Base-by-base conservation (phyloP, 2,113 vertebrate genomes). In the Xenopus borealis region DNA sequence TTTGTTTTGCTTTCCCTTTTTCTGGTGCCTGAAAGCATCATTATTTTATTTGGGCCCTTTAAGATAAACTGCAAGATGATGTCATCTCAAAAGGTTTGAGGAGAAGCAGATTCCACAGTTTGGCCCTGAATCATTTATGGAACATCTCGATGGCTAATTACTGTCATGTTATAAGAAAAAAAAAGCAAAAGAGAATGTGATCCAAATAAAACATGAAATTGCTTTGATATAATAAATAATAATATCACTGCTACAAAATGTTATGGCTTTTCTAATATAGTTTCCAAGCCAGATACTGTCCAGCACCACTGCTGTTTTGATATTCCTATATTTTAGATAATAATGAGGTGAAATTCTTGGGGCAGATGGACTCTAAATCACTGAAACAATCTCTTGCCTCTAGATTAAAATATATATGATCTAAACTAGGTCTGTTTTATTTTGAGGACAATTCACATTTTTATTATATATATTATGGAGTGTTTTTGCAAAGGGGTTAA, bases 141-240 rank as follows among this genome's bases (percentile, higher is more conserved):
- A 95, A 91, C 92, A 94, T 95, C 93, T 94, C 94, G 94, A 97
- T 94, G 93, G 91, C 92, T 94, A 97, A 98, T 98, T 96, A 96
- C 93, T 95, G 94, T 95, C 94, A 92, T 93, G 91, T 93, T 92
- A 86, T 88, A 83, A 91, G 92, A 84, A 27, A 89, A 88, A 90
- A 92, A 93, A 91, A 94, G 89, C 90, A 94, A 95, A 96, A 90
- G 33, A 40, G 33, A 7, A 27, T 40, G 33, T 40, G 92, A 86
- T 92, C 93, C 94, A 94, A 96, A 96, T 96, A 97, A 98, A 97
- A 94, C 93, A 94, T 91, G 92, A 95, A 98, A 94, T 88, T 86
- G 91, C 94, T 98, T 94, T 95, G 93, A 95, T 95, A 93, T 93
- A 94, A 96, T 95, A 94, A 93, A 97, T 96, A 94, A 91, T 92